A percentile compares a stretch with the other conserved stretches of the same genome.
Evolutionary conservation across 1,140 invertebrate genomes (phyloP).

Genomic region (Drosophila kanapiae): DNA sequence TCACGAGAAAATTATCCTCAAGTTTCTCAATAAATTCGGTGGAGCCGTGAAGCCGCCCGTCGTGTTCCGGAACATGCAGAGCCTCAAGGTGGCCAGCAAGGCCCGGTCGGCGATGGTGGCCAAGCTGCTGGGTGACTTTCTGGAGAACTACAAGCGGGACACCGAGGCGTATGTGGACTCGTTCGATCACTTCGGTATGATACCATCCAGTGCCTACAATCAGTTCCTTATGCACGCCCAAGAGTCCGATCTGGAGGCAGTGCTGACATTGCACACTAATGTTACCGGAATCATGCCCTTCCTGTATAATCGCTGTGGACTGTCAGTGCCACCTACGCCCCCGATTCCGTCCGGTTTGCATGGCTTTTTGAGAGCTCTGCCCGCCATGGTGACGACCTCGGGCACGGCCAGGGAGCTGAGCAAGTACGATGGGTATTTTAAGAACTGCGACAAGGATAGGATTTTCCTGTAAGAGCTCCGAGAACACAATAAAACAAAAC

Average conservation of each 20-base stretch:
- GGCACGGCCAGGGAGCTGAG: slow-evolving; percentile 61
- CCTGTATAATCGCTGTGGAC: slow-evolving; percentile 79
- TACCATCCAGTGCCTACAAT: slow-evolving; percentile 87
- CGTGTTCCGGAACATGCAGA: slow-evolving; percentile 85
- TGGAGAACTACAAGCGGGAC: slow-evolving; percentile 95
- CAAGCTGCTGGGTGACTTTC: slow-evolving; percentile 96
- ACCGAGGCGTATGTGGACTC: slow-evolving; percentile 91
- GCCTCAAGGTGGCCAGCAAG: slow-evolving; percentile 89
- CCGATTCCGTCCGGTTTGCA: slow-evolving; percentile 82
- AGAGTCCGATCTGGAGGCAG: slow-evolving; percentile 77
- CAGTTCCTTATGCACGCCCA: slow-evolving; percentile 87
- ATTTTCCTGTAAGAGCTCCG: slow-evolving; percentile 52
- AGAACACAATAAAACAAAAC: slow-evolving; percentile 36
- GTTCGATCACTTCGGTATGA: slow-evolving; percentile 88
- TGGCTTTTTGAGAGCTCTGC: slow-evolving; percentile 82
- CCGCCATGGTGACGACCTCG: slow-evolving; percentile 68
- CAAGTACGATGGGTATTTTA: slow-evolving; percentile 76
- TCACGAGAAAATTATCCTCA: slow-evolving; percentile 91
- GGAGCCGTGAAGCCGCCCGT: slow-evolving; percentile 92
- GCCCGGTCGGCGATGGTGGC: slow-evolving; percentile 94
- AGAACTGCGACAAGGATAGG: slow-evolving; percentile 58
- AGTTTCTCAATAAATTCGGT: slow-evolving; percentile 93
- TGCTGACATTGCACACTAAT: slow-evolving; percentile 82
- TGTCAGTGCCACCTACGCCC: slow-evolving; percentile 73
- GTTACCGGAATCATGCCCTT: slow-evolving; percentile 83